Base-by-base conservation (phyloP, 2,888 invertebrate species). In the Cosmia pyralina region DNA sequence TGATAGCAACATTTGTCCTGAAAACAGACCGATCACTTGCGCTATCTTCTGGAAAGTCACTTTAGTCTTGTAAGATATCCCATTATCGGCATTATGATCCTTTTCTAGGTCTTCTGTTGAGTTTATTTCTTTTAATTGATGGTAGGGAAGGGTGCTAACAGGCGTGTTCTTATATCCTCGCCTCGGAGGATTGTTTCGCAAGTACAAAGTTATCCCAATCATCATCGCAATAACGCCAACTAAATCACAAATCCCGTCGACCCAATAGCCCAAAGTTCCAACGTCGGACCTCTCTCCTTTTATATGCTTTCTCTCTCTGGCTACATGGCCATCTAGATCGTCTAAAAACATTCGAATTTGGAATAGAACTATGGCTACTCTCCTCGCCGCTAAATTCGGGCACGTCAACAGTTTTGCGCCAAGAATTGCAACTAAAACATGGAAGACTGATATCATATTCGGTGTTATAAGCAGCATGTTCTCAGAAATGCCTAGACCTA, bases 281-380 rank as follows among this genome's bases (percentile, higher is more conserved):
- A 98, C 97, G 89, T 98, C 98, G 0, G 98, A 98, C 41, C 97
- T 96, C 91, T 98, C 98, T 0, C 98, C 98, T 77, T 97, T 97
- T 46, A 98, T 97, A 89, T 98, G 97, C 87, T 97, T 97, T 71
- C 98, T 96, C 44, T 97, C 97, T 76, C 98, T 97, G 0, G 98
- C 98, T 4, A 99, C 98, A 88, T 98, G 98, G 0, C 99, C 99
- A 88, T 99, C 99, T 78, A 99, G 93, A 88, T 98, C 98, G 88
- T 99, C 99, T 68, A 98, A 92, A 94, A 98, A 98, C 82, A 98
- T 98, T 83, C 98, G 96, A 55, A 98, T 92, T 93, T 98, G 98
- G 90, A 98, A 98, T 34, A 98, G 90, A 3, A 98, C 92, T 0
- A 98, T 97, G 0, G 98, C 98, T 0, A 98, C 82, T 38, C 98